Percentiles rank a stretch among this genome's conserved stretches.
These are phyloP conservation scores for Drosophila mimetica DNA, from an alignment of 2,888 invertebrate species.

Conservation along the genomic window DNA sequence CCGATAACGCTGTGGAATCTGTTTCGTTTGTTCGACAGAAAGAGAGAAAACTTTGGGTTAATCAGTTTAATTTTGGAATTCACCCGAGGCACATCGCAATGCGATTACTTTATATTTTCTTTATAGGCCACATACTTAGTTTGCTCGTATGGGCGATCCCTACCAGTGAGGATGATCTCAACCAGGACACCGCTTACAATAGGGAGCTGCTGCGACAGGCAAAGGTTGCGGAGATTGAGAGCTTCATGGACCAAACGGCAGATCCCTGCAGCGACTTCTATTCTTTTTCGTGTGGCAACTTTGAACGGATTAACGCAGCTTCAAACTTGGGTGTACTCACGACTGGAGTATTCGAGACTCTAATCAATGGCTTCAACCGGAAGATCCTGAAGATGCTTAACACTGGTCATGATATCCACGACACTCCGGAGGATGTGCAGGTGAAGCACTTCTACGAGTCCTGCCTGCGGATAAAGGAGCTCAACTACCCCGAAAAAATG, in stretches of 20 bases:
- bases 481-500: not conserved
- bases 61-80: not conserved
- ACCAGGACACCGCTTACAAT: slow-evolving; percentile 1
- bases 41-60: no score
- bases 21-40: no score
- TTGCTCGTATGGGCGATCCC: not conserved
- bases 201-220: not conserved
- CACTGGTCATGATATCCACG: not conserved
- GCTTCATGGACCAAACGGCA: not conserved
- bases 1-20: no score
- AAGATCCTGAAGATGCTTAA: not conserved
- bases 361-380: not conserved
- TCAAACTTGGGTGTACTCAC: not conserved
- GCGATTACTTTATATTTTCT: not conserved
- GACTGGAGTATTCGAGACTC: not conserved
- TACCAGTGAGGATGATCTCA: not conserved
- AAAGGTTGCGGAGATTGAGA: not conserved
- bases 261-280: not conserved
- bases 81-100: not conserved
- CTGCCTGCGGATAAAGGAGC: not conserved
- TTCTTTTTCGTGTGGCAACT: not conserved
- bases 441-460: slow-evolving; percentile 7
- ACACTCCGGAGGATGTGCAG: not conserved
- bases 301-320: not conserved
- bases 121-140: not conserved